phyloP scores from a whole-genome alignment of 2,113 vertebrate genomes.

The Notiomystis cincta region DNA sequence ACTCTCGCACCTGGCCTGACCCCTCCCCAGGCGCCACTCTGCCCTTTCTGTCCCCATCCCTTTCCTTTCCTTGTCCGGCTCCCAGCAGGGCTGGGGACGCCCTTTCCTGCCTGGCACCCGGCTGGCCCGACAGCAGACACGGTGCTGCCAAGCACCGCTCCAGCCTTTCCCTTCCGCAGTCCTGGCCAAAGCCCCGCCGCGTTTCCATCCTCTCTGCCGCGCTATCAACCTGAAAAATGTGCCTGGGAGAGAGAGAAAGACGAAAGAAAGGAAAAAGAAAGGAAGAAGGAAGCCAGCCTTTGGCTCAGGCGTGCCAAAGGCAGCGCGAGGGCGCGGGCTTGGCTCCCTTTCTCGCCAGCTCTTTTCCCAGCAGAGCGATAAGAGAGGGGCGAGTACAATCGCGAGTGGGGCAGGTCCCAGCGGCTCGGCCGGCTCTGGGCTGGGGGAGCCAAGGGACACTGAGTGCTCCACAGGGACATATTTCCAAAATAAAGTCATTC shows the following conservation, averaged over 20 bases:
- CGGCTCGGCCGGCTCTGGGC: not conserved
- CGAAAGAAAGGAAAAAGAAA: not conserved
- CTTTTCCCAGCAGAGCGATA: conserved; percentile 26
- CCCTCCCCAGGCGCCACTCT: not conserved
- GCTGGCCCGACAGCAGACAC: not conserved
- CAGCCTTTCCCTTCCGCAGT: fast-evolving
- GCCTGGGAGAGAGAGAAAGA: not conserved
- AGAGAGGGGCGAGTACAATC: not conserved
- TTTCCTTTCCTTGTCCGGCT: conserved; percentile 25
- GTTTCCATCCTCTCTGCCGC: fast-evolving
- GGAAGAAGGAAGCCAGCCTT: not conserved
- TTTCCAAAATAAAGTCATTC: conserved; percentile 68
- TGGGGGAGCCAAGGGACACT: not conserved
- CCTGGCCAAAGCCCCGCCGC: fast-evolving
- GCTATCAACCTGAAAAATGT: fast-evolving
- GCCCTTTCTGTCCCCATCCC: conserved; percentile 42
- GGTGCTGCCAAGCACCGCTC: fast-evolving
- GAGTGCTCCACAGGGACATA: conserved; percentile 59
- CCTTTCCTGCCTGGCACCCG: conserved; percentile 64
- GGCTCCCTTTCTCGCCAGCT: not conserved
- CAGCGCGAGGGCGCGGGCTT: not conserved
- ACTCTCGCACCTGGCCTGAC: not conserved
- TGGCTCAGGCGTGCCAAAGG: not conserved
- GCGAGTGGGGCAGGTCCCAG: conserved; percentile 10
- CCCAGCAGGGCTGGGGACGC: not conserved